Evolutionary conservation across 2,797 vertebrate genomes (phyloP).

Genomic region (Molothrus aeneus): DNA sequence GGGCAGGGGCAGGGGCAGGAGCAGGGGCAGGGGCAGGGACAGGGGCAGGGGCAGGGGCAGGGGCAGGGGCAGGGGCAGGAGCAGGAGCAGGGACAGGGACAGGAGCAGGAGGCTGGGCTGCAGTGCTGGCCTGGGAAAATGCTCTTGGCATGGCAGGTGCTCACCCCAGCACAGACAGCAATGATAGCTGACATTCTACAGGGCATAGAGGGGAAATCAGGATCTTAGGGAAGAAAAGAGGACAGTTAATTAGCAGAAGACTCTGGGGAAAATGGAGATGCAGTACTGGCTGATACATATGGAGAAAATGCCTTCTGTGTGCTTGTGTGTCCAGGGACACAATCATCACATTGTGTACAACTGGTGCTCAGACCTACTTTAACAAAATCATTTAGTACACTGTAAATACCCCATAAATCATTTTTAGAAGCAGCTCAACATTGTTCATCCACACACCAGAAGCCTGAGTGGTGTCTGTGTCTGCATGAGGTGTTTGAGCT

Average conservation of each 20-base stretch:
- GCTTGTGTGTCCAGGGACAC: background rate
- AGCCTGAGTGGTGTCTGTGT: background rate
- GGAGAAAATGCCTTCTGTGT: background rate
- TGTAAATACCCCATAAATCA: background rate
- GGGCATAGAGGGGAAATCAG: accelerated
- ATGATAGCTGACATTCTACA: accelerated
- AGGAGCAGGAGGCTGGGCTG: background rate
- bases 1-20: too few relatives aligned
- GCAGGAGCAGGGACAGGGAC: background rate
- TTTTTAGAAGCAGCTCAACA: background rate
- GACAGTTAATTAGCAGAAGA: background rate
- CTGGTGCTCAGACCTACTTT: background rate
- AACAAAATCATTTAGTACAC: background rate
- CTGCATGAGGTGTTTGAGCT: background rate
- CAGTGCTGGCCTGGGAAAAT: accelerated
- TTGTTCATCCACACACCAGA: background rate
- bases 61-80: too few relatives aligned
- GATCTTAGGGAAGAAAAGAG: background rate
- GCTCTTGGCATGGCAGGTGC: background rate
- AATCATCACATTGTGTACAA: background rate
- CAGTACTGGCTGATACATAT: accelerated
- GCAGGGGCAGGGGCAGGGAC: too few relatives aligned
- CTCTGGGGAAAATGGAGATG: background rate
- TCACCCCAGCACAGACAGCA: background rate
- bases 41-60: too few relatives aligned